Conservation (phyloP, 2,888 invertebrate species). For the Agrochola lota region DNA sequence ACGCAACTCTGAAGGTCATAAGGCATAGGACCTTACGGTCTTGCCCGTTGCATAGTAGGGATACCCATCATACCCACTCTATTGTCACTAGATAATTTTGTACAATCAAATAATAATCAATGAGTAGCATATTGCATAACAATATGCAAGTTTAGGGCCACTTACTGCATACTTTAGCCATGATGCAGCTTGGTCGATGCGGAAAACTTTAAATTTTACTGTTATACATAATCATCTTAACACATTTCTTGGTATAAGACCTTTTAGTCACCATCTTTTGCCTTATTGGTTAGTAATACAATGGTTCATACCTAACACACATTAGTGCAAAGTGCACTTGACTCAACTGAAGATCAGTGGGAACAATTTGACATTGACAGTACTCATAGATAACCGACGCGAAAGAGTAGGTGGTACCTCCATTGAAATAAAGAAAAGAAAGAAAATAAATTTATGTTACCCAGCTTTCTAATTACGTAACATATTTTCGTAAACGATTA, state of each 20-base stretch:
- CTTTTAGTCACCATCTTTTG: conserved; percentile 11
- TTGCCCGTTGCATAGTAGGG: not conserved
- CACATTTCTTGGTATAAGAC: conserved; percentile 4
- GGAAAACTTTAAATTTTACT: conserved; percentile 23
- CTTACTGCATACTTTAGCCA: conserved; percentile 6
- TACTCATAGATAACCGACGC: not conserved
- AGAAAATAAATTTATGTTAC: not conserved
- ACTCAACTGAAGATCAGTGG: not conserved
- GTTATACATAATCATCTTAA: not conserved
- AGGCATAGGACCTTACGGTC: not conserved
- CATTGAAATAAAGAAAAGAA: not conserved
- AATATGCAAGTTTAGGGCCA: not conserved
- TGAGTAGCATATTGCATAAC: not conserved
- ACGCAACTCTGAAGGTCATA: not conserved
- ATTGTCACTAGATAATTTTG: not conserved
- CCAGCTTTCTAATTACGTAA: not conserved
- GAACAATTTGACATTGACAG: not conserved
- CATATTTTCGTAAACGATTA: too few species aligned
- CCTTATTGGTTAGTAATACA: not conserved
- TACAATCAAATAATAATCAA: not conserved
- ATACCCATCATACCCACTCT: not conserved
- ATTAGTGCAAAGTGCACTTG: not conserved
- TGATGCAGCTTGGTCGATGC: conserved; percentile 9
- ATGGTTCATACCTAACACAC: not conserved
- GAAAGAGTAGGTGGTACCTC: too few species aligned